Percentiles rank a stretch among this genome's conserved stretches.
These are phyloP conservation scores for Gonatopus flavifemur DNA, from an alignment of 1,140 invertebrate species.

Conservation along the genomic window DNA sequence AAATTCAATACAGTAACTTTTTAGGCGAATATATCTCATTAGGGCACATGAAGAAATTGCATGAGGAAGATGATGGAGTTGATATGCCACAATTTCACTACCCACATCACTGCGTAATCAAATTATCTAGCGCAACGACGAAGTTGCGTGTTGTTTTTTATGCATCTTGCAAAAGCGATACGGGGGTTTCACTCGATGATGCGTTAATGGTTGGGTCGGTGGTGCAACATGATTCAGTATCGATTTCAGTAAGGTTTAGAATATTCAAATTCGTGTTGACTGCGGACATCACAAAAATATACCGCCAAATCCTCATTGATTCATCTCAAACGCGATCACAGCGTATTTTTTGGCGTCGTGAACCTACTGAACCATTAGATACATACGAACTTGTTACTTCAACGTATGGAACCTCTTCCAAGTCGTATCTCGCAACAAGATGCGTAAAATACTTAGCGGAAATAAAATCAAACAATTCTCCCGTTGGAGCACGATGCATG, in stretches of 20 bases:
- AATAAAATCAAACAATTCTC: conserved; percentile 9
- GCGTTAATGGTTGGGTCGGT: conserved; percentile 7
- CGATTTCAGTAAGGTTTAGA: conserved; percentile 37
- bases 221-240: conserved; percentile 13
- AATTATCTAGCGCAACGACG: conserved; percentile 15
- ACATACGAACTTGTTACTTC: too few species aligned
- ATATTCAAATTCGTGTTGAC: conserved; percentile 24
- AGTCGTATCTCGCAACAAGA: neutral
- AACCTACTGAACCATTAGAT: neutral
- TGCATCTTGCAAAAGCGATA: conserved; percentile 10
- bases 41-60: conserved; percentile 23
- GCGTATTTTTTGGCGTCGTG: neutral
- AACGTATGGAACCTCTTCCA: neutral
- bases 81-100: conserved; percentile 5
- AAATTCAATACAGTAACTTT: conserved; percentile 9
- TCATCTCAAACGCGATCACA: neutral
- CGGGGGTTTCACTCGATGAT: conserved; percentile 20
- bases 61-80: neutral
- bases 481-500: conserved; percentile 25
- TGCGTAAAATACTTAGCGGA: neutral
- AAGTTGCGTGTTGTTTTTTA: conserved; percentile 23
- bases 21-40: conserved; percentile 30
- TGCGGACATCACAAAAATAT: conserved; percentile 51
- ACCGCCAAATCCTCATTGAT: conserved; percentile 37
- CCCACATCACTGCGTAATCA: conserved; percentile 22